Percentiles rank a stretch among this genome's conserved stretches.
Conservation (phyloP, 1,140 invertebrate genomes). For the Carcinoscorpius rotundicauda region DNA sequence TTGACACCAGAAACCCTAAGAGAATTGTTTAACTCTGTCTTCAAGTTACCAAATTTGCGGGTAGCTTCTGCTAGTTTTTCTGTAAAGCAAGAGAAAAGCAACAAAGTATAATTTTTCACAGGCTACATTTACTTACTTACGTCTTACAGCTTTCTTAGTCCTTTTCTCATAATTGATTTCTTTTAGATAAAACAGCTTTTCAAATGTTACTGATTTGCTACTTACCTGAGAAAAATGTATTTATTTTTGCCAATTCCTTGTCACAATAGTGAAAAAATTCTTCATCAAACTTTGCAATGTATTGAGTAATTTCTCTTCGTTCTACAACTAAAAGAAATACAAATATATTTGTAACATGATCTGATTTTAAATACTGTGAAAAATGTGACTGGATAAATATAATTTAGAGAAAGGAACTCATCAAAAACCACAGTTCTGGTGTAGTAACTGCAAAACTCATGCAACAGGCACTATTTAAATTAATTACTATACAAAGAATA, state of each 20-base stretch:
- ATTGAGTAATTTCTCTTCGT: conserved; percentile 70
- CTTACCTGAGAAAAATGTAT: conserved; percentile 87
- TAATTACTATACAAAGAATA: no score
- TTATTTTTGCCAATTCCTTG: conserved; percentile 90
- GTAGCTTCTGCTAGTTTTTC: conserved; percentile 96
- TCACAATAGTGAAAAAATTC: conserved; percentile 91
- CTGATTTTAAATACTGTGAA: not conserved
- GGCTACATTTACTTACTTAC: no score
- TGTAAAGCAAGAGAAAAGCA: conserved; percentile 31
- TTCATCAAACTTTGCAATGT: conserved; percentile 92
- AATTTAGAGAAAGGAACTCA: not conserved
- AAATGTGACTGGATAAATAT: not conserved
- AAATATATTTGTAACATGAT: not conserved
- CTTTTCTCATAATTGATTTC: no score
- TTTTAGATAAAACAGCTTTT: no score
- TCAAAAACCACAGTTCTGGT: not conserved
- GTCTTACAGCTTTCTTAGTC: no score
- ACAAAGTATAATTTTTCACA: no score
- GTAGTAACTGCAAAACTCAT: no score
- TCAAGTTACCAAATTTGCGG: conserved; percentile 79
- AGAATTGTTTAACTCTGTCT: conserved; percentile 66
- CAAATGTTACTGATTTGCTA: no score
- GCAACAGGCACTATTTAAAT: no score
- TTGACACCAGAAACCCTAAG: no score
- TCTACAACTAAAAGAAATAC: conserved; percentile 44